Conservation (phyloP, 2,888 invertebrate genomes). For the Caenorhabditis wallacei region DNA sequence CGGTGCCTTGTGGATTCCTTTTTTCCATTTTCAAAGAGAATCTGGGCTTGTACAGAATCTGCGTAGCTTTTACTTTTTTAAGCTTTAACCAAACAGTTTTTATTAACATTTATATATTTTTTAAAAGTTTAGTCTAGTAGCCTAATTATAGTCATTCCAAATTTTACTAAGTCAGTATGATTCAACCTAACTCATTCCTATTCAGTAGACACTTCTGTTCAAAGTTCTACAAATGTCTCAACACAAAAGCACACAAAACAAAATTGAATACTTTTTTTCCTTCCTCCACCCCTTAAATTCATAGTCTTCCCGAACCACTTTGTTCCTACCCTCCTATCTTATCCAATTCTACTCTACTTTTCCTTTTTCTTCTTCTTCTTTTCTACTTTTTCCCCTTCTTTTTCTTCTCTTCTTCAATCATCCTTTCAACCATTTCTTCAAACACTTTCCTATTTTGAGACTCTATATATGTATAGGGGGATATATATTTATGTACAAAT, state of each 20-base stretch:
- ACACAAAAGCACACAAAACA: constrained; percentile 36
- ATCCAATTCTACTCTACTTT: constrained; percentile 24
- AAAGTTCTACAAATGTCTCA: constrained; percentile 40
- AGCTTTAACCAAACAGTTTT: too few species aligned
- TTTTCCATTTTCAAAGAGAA: neutral
- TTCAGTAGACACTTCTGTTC: constrained; percentile 12
- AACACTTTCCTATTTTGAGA: constrained; percentile 32
- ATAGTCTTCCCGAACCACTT: constrained; percentile 50
- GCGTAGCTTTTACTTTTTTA: too few species aligned
- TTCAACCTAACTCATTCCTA: too few species aligned
- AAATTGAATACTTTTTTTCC: constrained; percentile 39
- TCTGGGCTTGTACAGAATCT: too few species aligned
- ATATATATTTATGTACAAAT: too few species aligned
- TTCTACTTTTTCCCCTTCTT: constrained; percentile 7
- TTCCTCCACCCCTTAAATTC: constrained; percentile 41
- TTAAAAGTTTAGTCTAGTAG: too few species aligned
- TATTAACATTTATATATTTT: too few species aligned
- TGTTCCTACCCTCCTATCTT: constrained; percentile 27
- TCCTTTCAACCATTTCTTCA: constrained; percentile 16
- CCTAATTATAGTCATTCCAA: too few species aligned
- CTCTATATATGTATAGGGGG: constrained; percentile 21
- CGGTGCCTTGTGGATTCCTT: neutral
- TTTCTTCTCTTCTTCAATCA: constrained; percentile 9
- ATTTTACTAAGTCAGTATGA: too few species aligned
- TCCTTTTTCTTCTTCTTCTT: constrained; percentile 8